Evolutionary conservation across 2,797 vertebrate species (phyloP), one percentile per base, ranked within the genome.

Genomic region (Cossypha niveicapilla): DNA sequence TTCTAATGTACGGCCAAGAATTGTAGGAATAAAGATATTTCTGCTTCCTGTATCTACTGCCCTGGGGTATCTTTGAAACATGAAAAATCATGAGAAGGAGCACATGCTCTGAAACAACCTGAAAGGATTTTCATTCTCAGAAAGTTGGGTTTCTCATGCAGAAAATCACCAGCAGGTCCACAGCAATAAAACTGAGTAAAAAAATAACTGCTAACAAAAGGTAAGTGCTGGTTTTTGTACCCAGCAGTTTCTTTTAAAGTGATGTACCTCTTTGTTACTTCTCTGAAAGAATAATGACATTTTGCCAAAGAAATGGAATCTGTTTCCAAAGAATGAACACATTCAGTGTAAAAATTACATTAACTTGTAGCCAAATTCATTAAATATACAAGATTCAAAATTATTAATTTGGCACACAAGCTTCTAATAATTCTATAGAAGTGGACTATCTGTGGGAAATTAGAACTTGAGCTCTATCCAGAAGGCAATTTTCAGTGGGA

Each of bases 401-500:
- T 68, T 3, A 77, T 71, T 90, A 28, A 48, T 90, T 90, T 88
- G 86, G 57, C 60, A 93, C 30, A 22, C 56, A 68, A 9, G 57
- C 18, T 73, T 79, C 47, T 67, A 84, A 74, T 47, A 90, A 50
- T 79, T 66, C 48, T 76, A 6, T 30, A 71, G 80, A 82, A 93
- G 63, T 37, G 47, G 14, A 48, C 24, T 73, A 11, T 88, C 37
- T 73, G 48, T 73, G 63, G 50, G 57, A 93, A 92, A 93, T 93
- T 37, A 71, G 77, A 54, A 79, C 34, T 78, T 92, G 80, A 92
- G 57, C 60, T 94, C 39, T 44, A 58, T 82, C 74, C 90, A 94
- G 61, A 3, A 1, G 24, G 65, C 9, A 24, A 7, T 74, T 91
- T 34, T 83, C 81, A 86, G 21, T 25, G 34, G 61, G 74, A 74